Conservation (phyloP, 2,888 invertebrate genomes). For the Ptychoptera albimana region DNA sequence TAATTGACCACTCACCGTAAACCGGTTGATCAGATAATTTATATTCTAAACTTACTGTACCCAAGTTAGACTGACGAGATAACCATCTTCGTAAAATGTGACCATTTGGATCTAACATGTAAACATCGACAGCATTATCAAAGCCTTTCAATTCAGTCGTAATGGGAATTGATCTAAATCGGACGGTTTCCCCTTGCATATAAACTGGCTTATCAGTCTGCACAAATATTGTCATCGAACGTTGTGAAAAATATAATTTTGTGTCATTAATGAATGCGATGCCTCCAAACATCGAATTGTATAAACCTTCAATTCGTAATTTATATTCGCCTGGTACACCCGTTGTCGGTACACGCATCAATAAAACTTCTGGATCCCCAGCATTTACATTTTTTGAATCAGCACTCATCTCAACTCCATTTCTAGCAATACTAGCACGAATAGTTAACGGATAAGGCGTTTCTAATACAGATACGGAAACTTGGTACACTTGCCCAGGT, state of each 20-base stretch:
- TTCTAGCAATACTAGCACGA: constrained; percentile 73
- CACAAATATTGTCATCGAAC: constrained; percentile 90
- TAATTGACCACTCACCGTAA: constrained; percentile 83
- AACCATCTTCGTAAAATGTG: constrained; percentile 86
- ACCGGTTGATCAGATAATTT: constrained; percentile 81
- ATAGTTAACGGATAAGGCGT: constrained; percentile 68
- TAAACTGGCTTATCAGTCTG: constrained; percentile 92
- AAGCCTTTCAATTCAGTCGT: constrained; percentile 83
- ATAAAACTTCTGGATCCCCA: constrained; percentile 75
- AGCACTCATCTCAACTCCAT: constrained; percentile 78
- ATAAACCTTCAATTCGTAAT: constrained; percentile 65
- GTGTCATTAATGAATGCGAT: constrained; percentile 84
- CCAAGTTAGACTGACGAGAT: constrained; percentile 81
- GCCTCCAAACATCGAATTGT: constrained; percentile 53
- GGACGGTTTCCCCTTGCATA: constrained; percentile 80
- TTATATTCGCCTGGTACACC: constrained; percentile 72
- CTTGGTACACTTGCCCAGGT: constrained; percentile 79
- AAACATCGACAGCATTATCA: constrained; percentile 81
- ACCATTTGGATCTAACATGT: constrained; percentile 75
- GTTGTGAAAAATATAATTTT: constrained; percentile 62
- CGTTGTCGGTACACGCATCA: constrained; percentile 77
- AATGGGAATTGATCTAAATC: constrained; percentile 83
- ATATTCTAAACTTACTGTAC: constrained; percentile 85
- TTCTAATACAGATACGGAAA: constrained; percentile 69
- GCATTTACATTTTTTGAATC: constrained; percentile 68